phyloP scores from a whole-genome alignment of 2,888 invertebrate genomes.

The Stenoptilia bipunctidactyla region DNA sequence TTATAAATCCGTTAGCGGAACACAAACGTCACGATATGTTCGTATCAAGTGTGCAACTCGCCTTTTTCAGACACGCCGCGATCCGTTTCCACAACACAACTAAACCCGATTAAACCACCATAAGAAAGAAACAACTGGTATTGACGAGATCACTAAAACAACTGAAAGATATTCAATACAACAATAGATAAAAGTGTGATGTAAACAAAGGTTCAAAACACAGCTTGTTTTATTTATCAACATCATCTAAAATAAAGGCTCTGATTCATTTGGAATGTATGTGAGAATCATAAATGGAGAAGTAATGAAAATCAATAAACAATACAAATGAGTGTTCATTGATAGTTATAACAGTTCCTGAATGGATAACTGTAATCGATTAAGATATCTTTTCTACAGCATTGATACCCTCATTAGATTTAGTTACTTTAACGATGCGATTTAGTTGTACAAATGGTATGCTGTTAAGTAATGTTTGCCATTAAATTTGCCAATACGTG shows the following conservation, averaged over 20 bases:
- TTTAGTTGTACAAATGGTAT: not conserved
- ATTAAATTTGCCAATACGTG: no score
- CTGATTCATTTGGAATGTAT: no score
- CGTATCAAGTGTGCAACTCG: not conserved
- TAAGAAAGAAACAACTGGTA: no score
- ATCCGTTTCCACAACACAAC: not conserved
- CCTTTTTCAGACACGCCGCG: constrained; percentile 10
- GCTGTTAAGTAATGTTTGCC: not conserved
- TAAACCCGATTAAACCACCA: not conserved
- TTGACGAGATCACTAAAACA: no score
- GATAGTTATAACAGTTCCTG: not conserved
- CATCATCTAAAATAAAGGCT: no score
- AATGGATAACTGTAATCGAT: not conserved
- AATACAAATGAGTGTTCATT: not conserved
- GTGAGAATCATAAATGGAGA: no score
- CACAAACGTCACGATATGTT: constrained; percentile 52
- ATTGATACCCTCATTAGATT: constrained; percentile 9
- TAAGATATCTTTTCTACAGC: not conserved
- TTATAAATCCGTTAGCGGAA: constrained; percentile 56
- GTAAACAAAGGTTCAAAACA: no score
- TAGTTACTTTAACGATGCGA: constrained; percentile 5
- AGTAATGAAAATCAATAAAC: not conserved
- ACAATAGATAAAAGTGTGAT: no score
- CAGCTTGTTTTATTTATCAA: no score
- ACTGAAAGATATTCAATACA: no score